A percentile compares a stretch with the other conserved stretches of the same genome.
phyloP scores from a whole-genome alignment of 1,140 invertebrate genomes.

The Epicauta chinensis region DNA sequence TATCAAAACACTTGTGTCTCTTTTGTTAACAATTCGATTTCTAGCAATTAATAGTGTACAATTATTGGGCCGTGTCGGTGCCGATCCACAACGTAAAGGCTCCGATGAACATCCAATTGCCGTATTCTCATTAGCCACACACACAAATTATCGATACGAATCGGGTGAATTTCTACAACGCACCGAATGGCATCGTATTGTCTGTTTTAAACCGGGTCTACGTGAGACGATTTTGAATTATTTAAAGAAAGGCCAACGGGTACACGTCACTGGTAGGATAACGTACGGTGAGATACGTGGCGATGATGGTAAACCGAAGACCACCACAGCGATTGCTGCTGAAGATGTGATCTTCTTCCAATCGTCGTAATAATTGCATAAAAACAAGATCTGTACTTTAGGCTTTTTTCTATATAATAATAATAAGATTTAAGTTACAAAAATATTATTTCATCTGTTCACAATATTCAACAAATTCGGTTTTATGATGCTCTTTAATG shows the following conservation, averaged over 20 bases:
- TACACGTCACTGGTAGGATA: slow-evolving; percentile 75
- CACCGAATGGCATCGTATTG: slow-evolving; percentile 87
- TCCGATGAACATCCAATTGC: slow-evolving; percentile 76
- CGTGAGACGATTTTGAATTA: slow-evolving; percentile 71
- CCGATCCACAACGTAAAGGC: slow-evolving; percentile 78
- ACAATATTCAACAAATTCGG: slow-evolving; percentile 48
- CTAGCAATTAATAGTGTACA: slow-evolving; percentile 83
- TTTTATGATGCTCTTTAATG: slow-evolving; percentile 51
- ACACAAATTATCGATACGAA: slow-evolving; percentile 73
- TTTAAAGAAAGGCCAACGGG: slow-evolving; percentile 79
- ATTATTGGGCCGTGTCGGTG: slow-evolving; percentile 78
- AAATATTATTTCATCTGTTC: slow-evolving; percentile 24
- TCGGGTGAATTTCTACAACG: slow-evolving; percentile 73
- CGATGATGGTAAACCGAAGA: slow-evolving; percentile 61
- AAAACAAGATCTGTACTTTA: too few relatives aligned
- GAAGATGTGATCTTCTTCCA: slow-evolving; percentile 81
- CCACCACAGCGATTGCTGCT: slow-evolving; percentile 74
- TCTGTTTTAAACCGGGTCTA: slow-evolving; percentile 78
- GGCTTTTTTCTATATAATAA: too few relatives aligned
- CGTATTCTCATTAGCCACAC: slow-evolving; percentile 85
- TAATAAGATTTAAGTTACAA: slow-evolving; percentile 6
- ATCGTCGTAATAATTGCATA: background rate
- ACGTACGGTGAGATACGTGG: slow-evolving; percentile 82
- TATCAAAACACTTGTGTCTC: background rate
- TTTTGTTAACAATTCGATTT: slow-evolving; percentile 32